These are phyloP conservation scores for Coendou prehensilis DNA, from an alignment of 2,797 vertebrate genomes.

Conservation along the genomic window DNA sequence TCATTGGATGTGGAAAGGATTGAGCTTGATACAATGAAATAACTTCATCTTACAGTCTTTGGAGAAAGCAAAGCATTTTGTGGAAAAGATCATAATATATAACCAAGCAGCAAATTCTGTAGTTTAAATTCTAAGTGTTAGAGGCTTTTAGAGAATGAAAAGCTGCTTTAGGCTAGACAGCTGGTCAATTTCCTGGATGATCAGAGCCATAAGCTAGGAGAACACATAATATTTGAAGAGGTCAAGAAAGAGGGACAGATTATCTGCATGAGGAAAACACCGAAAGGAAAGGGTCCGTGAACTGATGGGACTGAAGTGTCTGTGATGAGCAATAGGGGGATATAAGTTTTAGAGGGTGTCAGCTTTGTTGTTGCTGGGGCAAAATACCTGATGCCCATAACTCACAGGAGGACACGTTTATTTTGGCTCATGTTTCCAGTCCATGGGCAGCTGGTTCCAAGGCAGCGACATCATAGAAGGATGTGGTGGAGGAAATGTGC, in stretches of 20 bases:
- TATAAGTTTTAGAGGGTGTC: neutral
- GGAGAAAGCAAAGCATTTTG: neutral
- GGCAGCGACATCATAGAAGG: neutral
- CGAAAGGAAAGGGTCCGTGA: accelerated
- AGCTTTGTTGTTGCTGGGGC: neutral
- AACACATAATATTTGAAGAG: neutral
- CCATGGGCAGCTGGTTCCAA: neutral
- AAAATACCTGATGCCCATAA: neutral
- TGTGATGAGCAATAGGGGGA: neutral
- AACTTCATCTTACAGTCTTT: neutral
- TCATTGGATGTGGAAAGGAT: conserved; percentile 12
- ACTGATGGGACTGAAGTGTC: too few species aligned
- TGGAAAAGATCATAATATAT: neutral
- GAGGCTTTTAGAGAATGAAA: conserved; percentile 39
- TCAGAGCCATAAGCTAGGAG: neutral
- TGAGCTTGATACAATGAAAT: neutral
- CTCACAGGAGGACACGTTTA: neutral
- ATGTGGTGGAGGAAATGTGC: neutral
- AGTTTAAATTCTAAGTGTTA: neutral
- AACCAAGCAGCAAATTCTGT: neutral
- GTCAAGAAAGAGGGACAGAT: neutral
- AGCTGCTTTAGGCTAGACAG: neutral
- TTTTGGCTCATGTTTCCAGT: neutral
- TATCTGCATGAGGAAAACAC: neutral
- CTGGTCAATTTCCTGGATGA: neutral